Evolutionary conservation across 1,140 invertebrate genomes (phyloP).

Genomic region (Scaptomyza montana): DNA sequence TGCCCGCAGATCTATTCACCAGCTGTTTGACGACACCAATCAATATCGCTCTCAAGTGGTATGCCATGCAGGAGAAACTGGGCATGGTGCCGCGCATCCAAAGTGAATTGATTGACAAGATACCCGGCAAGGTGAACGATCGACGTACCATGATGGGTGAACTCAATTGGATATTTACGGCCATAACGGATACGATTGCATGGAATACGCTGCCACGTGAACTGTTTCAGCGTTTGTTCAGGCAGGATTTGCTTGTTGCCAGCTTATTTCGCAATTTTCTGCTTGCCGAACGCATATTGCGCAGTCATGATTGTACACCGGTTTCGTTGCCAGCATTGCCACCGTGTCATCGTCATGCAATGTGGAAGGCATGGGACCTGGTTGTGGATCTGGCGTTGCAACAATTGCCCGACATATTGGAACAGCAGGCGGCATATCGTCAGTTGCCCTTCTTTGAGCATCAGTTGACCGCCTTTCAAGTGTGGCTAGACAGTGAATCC

Average conservation of each 20-base stretch:
- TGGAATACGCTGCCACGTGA: slow-evolving; percentile 98
- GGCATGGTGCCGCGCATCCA: slow-evolving; percentile 92
- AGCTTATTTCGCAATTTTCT: slow-evolving; percentile 99
- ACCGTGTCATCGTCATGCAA: slow-evolving; percentile 94
- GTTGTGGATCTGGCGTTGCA: slow-evolving; percentile 96
- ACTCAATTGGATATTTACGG: slow-evolving; percentile 99
- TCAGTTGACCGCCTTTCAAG: slow-evolving; percentile 99
- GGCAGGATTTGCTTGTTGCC: slow-evolving; percentile 98
- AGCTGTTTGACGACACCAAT: slow-evolving; percentile 99
- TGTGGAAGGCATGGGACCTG: slow-evolving; percentile 99
- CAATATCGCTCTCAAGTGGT: slow-evolving; percentile 98
- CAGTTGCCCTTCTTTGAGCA: slow-evolving; percentile 98
- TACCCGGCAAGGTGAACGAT: slow-evolving; percentile 97
- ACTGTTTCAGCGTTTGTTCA: slow-evolving; percentile 97
- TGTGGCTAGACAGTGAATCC: slow-evolving; percentile 94
- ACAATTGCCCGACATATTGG: slow-evolving; percentile 92
- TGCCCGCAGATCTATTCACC: slow-evolving; percentile 99
- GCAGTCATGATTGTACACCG: slow-evolving; percentile 97
- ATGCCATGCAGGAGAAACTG: slow-evolving; percentile 92
- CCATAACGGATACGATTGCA: slow-evolving; percentile 99
- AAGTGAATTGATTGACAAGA: slow-evolving; percentile 95
- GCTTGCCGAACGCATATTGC: slow-evolving; percentile 97
- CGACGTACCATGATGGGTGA: slow-evolving; percentile 98
- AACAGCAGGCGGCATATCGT: slow-evolving; percentile 87
- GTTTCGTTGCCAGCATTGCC: slow-evolving; percentile 96